Conservation (phyloP, 1,140 invertebrate species). For the Coptotermes formosanus region DNA sequence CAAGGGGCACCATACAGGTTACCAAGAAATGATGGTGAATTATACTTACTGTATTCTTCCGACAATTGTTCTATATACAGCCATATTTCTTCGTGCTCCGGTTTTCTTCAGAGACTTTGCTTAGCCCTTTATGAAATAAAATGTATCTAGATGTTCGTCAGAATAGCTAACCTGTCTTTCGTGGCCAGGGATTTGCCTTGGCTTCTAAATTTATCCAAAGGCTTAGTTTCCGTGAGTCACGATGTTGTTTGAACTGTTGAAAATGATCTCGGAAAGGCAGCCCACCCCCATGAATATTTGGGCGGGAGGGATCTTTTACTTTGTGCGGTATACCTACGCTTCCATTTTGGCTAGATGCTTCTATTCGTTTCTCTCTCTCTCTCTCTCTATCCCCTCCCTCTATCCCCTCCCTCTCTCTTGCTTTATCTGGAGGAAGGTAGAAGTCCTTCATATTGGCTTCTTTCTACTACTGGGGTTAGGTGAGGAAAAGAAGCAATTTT, state of each 20-base stretch:
- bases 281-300: neutral
- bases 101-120: too few relatives aligned
- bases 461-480: slow-evolving; percentile 10
- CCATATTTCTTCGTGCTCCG: too few relatives aligned
- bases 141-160: too few relatives aligned
- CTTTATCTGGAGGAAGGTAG: neutral
- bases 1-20: too few relatives aligned
- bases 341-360: neutral
- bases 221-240: neutral
- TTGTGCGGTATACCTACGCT: neutral
- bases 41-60: too few relatives aligned
- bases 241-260: neutral
- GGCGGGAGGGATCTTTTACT: neutral
- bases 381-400: neutral
- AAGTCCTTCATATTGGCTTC: slow-evolving; percentile 10
- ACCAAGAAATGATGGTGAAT: too few relatives aligned
- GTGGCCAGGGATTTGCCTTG: neutral
- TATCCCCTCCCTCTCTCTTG: neutral
- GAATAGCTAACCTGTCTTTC: neutral
- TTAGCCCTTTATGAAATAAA: too few relatives aligned
- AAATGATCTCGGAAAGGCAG: neutral
- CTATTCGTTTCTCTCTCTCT: neutral
- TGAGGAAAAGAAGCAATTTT: slow-evolving; percentile 19
- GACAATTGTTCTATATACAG: too few relatives aligned
- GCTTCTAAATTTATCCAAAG: neutral